Evolutionary conservation across 2,113 vertebrate species (phyloP).

Genomic region (Tautogolabrus adspersus): DNA sequence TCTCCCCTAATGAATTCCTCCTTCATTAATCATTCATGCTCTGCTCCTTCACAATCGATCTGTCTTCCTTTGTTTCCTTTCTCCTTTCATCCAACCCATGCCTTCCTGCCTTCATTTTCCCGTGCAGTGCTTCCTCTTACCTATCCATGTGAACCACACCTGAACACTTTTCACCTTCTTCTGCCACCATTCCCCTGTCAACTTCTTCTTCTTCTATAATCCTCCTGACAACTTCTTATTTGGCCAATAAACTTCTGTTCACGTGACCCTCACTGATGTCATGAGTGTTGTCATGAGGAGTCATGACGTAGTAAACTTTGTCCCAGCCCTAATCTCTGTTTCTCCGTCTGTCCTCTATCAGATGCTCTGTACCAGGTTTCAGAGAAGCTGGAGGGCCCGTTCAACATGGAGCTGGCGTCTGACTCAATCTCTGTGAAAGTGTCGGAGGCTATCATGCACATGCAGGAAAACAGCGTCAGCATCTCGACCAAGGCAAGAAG

Average conservation of each 20-base stretch:
- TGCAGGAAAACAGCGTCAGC: conserved; percentile 90
- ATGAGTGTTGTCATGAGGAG: too few relatives aligned
- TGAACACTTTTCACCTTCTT: conserved; percentile 26
- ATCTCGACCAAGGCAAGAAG: conserved; percentile 87
- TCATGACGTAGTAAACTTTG: too few relatives aligned
- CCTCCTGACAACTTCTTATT: too few relatives aligned
- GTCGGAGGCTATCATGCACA: conserved; percentile 90
- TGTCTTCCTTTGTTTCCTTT: conserved; percentile 60
- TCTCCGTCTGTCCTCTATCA: conserved; percentile 54
- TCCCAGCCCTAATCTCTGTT: background rate
- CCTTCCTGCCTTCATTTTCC: conserved; percentile 35
- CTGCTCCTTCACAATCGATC: conserved; percentile 73
- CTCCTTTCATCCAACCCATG: conserved; percentile 63
- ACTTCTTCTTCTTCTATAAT: background rate
- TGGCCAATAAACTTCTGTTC: too few relatives aligned
- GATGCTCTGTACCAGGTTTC: conserved; percentile 88
- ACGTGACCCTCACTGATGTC: too few relatives aligned
- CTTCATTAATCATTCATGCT: conserved; percentile 77
- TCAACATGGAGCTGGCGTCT: conserved; percentile 89
- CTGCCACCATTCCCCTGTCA: background rate
- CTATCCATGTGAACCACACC: conserved; percentile 18
- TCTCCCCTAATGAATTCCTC: conserved; percentile 62
- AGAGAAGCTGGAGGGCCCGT: conserved; percentile 88
- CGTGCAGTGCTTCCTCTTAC: conserved; percentile 28
- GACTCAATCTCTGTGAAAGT: conserved; percentile 90